Evolutionary conservation across 2,888 invertebrate species (phyloP).

Genomic region (Neoaliturus tenellus): DNA sequence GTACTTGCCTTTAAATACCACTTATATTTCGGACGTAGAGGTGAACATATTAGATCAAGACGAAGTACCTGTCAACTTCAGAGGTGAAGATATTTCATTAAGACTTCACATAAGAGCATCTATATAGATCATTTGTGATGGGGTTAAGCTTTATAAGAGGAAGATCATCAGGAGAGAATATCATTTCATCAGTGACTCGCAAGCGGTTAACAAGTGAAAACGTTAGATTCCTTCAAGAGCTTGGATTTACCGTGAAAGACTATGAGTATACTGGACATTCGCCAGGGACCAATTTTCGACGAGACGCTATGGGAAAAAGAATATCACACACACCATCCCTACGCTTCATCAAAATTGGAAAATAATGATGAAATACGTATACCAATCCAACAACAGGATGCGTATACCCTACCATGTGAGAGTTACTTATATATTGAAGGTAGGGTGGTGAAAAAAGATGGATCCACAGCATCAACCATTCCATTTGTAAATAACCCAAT

Average conservation of each 20-base stretch:
- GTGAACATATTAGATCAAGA: slow-evolving; percentile 42
- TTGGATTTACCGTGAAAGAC: slow-evolving; percentile 1
- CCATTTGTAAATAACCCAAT: slow-evolving; percentile 56
- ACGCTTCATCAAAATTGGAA: slow-evolving; percentile 64
- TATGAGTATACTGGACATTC: slow-evolving; percentile 53
- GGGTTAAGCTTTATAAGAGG: slow-evolving; percentile 21
- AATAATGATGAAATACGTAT: slow-evolving; percentile 70
- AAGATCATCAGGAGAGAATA: background rate
- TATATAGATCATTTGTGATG: too few relatives aligned
- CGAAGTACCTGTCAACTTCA: slow-evolving; percentile 8
- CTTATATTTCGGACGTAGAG: slow-evolving; percentile 15
- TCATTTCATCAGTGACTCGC: background rate
- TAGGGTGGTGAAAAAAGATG: slow-evolving; percentile 41
- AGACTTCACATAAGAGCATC: slow-evolving; percentile 15
- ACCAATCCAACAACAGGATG: slow-evolving; percentile 68
- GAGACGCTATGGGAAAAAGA: slow-evolving; percentile 54
- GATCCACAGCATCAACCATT: background rate
- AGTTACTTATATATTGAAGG: slow-evolving; percentile 65
- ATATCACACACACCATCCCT: slow-evolving; percentile 67
- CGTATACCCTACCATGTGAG: slow-evolving; percentile 67
- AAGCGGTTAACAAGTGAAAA: slow-evolving; percentile 44
- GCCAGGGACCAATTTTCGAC: slow-evolving; percentile 52
- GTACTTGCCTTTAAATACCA: slow-evolving; percentile 23
- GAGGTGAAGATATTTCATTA: slow-evolving; percentile 6
- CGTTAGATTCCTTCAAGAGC: slow-evolving; percentile 5